Percentiles rank a stretch among this genome's conserved stretches.
Conservation (phyloP, 2,888 invertebrate genomes). For the Microplitis deprimator region DNA sequence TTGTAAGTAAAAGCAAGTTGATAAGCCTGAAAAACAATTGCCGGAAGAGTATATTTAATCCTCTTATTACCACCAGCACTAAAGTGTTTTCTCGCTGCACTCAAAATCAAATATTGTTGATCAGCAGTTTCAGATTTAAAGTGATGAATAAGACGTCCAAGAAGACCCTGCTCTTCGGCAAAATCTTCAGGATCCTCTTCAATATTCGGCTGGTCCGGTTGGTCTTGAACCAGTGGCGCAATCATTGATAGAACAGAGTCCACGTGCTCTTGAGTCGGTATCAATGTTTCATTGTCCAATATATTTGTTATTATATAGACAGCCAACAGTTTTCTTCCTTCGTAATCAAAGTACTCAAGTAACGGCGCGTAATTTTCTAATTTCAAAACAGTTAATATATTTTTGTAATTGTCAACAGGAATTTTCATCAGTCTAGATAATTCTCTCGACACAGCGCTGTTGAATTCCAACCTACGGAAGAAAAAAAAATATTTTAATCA, state of each 20-base stretch:
- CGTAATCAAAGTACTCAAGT: constrained; percentile 89
- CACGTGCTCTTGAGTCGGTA: constrained; percentile 91
- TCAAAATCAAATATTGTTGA: constrained; percentile 92
- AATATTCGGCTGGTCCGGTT: constrained; percentile 79
- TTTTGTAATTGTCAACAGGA: constrained; percentile 95
- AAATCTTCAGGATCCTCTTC: constrained; percentile 93
- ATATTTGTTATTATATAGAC: constrained; percentile 92
- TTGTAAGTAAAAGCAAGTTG: constrained; percentile 89
- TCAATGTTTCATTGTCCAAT: constrained; percentile 88
- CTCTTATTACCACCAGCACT: constrained; percentile 91
- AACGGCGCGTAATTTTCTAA: constrained; percentile 90
- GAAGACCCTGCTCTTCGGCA: constrained; percentile 93
- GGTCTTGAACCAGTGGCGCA: constrained; percentile 89
- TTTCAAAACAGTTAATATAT: constrained; percentile 88
- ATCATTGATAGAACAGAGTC: constrained; percentile 86
- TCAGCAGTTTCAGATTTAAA: constrained; percentile 85
- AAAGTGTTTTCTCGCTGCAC: constrained; percentile 89
- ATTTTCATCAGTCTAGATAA: constrained; percentile 93
- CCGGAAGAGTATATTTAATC: constrained; percentile 92
- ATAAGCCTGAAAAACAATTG: constrained; percentile 94
- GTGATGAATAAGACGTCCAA: constrained; percentile 90
- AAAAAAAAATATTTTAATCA: background rate
- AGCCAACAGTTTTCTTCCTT: constrained; percentile 87
- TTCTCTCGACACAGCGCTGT: constrained; percentile 91
- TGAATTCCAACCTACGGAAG: constrained; percentile 79